Percentiles rank a stretch among this genome's conserved stretches.
phyloP scores from a whole-genome alignment of 2,888 invertebrate genomes.

The Stomorhina lunata region DNA sequence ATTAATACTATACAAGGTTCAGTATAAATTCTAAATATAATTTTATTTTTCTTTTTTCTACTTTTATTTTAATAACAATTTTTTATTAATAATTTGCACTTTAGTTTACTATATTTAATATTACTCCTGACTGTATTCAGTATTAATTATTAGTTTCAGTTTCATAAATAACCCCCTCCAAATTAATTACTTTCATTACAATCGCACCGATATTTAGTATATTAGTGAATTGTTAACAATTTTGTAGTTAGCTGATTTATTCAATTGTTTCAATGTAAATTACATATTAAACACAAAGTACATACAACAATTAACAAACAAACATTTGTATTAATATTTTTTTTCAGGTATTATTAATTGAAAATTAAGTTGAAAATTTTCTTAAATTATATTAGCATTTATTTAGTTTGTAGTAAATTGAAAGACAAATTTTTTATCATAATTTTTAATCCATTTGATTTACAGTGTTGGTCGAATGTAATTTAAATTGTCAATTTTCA shows the following conservation, averaged over 20 bases:
- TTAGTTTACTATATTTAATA: constrained; percentile 50
- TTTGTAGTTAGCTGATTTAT: constrained; percentile 59
- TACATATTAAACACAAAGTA: not conserved
- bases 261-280: constrained; percentile 12
- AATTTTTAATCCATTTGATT: too few relatives aligned
- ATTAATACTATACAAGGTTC: constrained; percentile 61
- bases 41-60: constrained; percentile 18
- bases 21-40: constrained; percentile 62
- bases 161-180: constrained; percentile 38
- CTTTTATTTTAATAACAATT: not conserved
- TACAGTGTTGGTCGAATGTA: too few relatives aligned
- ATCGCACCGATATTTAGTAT: constrained; percentile 58
- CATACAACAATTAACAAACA: constrained; percentile 13
- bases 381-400: too few relatives aligned
- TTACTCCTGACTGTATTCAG: constrained; percentile 16
- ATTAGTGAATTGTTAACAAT: constrained; percentile 45
- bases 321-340: constrained; percentile 40
- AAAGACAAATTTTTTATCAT: too few relatives aligned
- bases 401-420: too few relatives aligned
- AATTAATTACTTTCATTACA: constrained; percentile 33
- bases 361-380: too few relatives aligned
- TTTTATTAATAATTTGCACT: constrained; percentile 63
- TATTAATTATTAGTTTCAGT: constrained; percentile 24
- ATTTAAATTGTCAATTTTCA: too few relatives aligned
- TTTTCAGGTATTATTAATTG: constrained; percentile 44